Evolutionary conservation across 2,797 vertebrate species (phyloP).

Genomic region (Rhinophrynus dorsalis): DNA sequence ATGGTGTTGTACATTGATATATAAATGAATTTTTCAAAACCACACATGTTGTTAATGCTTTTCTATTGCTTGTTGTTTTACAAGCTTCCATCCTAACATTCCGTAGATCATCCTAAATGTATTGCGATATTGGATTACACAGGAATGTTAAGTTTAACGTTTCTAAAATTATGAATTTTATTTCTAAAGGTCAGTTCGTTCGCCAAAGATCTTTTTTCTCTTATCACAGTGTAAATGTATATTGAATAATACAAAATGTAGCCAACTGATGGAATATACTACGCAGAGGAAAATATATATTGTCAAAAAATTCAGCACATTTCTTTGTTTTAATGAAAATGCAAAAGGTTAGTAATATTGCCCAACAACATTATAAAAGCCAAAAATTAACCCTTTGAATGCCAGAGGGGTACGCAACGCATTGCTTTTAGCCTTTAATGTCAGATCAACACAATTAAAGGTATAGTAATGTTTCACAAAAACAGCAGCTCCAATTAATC

Average conservation of each 20-base stretch:
- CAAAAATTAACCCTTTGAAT: too few species aligned
- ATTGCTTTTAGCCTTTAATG: too few species aligned
- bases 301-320: constrained; percentile 40
- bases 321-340: too few species aligned
- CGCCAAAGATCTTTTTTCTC: constrained; percentile 63
- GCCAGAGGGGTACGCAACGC: too few species aligned
- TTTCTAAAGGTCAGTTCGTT: constrained; percentile 93
- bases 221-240: constrained; percentile 80
- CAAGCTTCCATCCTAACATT: constrained; percentile 85
- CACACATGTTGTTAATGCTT: constrained; percentile 92
- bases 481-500: too few species aligned
- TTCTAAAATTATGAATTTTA: constrained; percentile 86
- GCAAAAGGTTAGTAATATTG: too few species aligned
- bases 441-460: too few species aligned
- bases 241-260: constrained; percentile 65
- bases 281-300: not conserved
- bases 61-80: constrained; percentile 87
- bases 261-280: constrained; percentile 41
- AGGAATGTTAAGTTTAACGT: constrained; percentile 90
- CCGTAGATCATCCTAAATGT: constrained; percentile 89
- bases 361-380: too few species aligned
- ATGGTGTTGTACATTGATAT: constrained; percentile 89
- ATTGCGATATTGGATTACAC: constrained; percentile 80
- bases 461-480: too few species aligned
- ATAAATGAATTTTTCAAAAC: constrained; percentile 93